Evolutionary conservation across 2,797 vertebrate genomes (phyloP), one percentile per base, ranked within the genome.

Genomic region (Sebastes steindachneri): DNA sequence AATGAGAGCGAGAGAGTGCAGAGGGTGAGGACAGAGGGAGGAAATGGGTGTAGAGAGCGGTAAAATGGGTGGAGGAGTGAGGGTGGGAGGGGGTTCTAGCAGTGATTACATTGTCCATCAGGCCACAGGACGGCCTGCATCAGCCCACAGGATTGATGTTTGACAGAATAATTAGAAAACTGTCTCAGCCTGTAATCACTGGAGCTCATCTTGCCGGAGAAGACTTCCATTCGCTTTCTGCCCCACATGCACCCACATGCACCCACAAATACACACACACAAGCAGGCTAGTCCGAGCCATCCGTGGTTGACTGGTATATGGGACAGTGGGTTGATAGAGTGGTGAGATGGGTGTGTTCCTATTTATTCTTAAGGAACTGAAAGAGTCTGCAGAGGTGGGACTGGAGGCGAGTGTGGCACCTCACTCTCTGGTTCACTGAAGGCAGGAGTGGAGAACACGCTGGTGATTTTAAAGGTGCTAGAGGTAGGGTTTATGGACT

Each of bases 121-220:
- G 94, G 87, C 91, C 89, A 85, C 92, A 87, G 95, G 95, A 95
- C 84, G 96, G 96, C 94, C 94, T 84, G 95, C 96, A 96, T 96
- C 97, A 96, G 87, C 93, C 94, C 94, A 92, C 83, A 89, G 95
- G 97, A 98, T 97, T 97, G 98, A 99, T 98, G 96, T 96, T 98
- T 99, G 98, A 98, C 98, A 99, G 96, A 97, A 97, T 99, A 99
- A 99, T 99, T 99, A 99, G 97, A 98, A 98, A 99, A 97, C 96
- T 98, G 97, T 98, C 98, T 96, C 96, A 93, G 95, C 94, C 94
- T 95, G 96, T 98, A 98, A 97, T 97, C 96, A 95, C 95, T 96
- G 88, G 79, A 95, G 96, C 96, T 96, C 96, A 97, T 96, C 96
- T 96, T 92, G 93, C 85, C 89, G 92, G 95, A 92, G 96, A 95